Evolutionary conservation across 2,888 invertebrate genomes (phyloP).

Genomic region (Xylocampa areola): DNA sequence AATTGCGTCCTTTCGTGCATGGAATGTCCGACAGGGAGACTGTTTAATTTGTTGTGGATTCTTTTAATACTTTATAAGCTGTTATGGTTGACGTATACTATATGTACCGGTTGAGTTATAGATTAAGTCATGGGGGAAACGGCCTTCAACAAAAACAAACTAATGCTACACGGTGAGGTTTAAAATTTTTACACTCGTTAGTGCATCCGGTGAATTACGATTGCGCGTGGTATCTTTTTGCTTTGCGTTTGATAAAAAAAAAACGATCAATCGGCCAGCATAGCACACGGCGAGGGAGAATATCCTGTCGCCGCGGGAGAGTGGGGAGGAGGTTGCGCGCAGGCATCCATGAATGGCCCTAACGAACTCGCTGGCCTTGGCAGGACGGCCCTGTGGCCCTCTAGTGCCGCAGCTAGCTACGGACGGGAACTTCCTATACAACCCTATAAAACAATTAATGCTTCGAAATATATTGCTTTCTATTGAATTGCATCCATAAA

Average conservation of each 20-base stretch:
- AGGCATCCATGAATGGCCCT: slow-evolving; percentile 88
- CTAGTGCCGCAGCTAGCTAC: slow-evolving; percentile 55
- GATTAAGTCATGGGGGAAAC: slow-evolving; percentile 79
- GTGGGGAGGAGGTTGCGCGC: slow-evolving; percentile 75
- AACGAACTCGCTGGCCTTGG: slow-evolving; percentile 89
- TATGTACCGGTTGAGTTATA: slow-evolving; percentile 65
- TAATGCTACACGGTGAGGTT: slow-evolving; percentile 74
- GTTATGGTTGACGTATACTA: slow-evolving; percentile 60
- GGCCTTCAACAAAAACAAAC: slow-evolving; percentile 80
- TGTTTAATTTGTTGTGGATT: slow-evolving; percentile 55
- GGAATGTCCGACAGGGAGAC: slow-evolving; percentile 52
- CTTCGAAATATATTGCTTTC: slow-evolving; percentile 29
- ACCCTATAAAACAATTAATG: slow-evolving; percentile 31
- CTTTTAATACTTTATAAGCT: slow-evolving; percentile 63
- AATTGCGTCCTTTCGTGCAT: slow-evolving; percentile 48
- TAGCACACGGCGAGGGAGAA: slow-evolving; percentile 80
- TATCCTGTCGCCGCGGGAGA: slow-evolving; percentile 81
- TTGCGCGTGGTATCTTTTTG: slow-evolving; percentile 82
- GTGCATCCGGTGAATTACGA: slow-evolving; percentile 88
- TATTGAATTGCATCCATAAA: slow-evolving; percentile 27
- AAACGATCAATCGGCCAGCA: slow-evolving; percentile 82
- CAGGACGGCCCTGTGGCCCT: slow-evolving; percentile 74
- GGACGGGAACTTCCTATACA: slow-evolving; percentile 47
- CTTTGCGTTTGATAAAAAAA: slow-evolving; percentile 77
- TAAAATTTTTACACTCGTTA: slow-evolving; percentile 87